Base-by-base conservation (phyloP, 2,888 invertebrate species). In the Tholera decimalis region DNA sequence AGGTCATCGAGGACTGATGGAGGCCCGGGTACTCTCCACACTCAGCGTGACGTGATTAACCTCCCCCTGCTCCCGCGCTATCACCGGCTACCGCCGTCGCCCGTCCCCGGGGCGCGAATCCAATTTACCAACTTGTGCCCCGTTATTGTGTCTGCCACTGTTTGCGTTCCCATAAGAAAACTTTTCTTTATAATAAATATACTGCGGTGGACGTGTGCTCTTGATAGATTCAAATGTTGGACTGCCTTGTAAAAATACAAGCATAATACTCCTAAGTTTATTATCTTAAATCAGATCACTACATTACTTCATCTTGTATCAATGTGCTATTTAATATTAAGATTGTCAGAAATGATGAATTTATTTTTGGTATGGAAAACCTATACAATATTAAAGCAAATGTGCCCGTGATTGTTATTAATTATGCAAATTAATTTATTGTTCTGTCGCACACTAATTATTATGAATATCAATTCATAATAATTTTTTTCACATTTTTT, bases 111-210 rank as follows among this genome's bases (percentile, higher is more conserved):
- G 91, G 91, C 85, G 85, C 79, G 86, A 90, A 92, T 92, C 92
- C 91, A 93, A 93, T 93, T 92, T 93, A 88, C 90, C 88, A 89
- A 92, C 91, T 91, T 91, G 90, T 92, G 89, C 88, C 86, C 86
- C 85, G 89, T 89, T 92, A 90, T 91, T 91, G 90, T 90, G 90
- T 88, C 87, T 87, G 83, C 83, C 73, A 75, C 77, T 83, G 83
- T 85, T 81, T 85, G 83, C 80, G 84, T 78, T 84, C 84, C 85
- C 88, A 84, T 84, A 85, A 86, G 85, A 85, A 88, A 87, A 88
- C 83, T 87, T 85, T 86, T 81, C 84, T 84, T 84, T 82, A 84
- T 84, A 87, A 87, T 85, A 88, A 85, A 88, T 86, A 84, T 75
- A 69, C 79, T 70, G 77, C 74, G 77, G 83, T 80, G 78, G 68